These are phyloP conservation scores for Zonitis immaculata DNA, from an alignment of 2,888 invertebrate species.

Conservation along the genomic window DNA sequence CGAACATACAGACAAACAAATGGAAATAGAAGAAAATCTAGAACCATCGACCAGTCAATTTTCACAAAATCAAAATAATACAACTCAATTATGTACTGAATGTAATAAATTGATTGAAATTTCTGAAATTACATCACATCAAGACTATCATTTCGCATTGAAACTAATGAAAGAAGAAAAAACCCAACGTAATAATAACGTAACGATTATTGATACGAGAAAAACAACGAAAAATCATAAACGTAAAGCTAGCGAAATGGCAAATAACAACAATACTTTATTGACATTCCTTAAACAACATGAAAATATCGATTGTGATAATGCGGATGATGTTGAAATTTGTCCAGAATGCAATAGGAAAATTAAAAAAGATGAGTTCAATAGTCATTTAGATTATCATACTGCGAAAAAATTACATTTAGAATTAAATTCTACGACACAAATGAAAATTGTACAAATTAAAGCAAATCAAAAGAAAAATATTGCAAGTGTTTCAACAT, in stretches of 20 bases:
- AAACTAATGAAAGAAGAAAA: conserved; percentile 40
- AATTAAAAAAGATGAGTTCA: conserved; percentile 55
- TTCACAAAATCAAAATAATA: conserved; percentile 21
- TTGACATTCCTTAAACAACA: conserved; percentile 32
- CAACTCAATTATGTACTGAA: conserved; percentile 58
- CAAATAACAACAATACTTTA: conserved; percentile 11
- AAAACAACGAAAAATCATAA: conserved; percentile 16
- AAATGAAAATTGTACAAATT: not conserved
- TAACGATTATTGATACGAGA: not conserved
- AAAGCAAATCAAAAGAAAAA: conserved; percentile 15
- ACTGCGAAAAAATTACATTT: conserved; percentile 72
- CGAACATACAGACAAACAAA: conserved; percentile 1
- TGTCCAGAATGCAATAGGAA: conserved; percentile 65
- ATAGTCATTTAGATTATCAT: conserved; percentile 77
- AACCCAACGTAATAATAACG: conserved; percentile 27
- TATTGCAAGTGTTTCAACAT: conserved; percentile 16
- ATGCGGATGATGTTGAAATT: conserved; percentile 25
- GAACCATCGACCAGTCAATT: not conserved
- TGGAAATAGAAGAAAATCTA: conserved; percentile 8
- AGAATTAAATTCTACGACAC: conserved; percentile 56
- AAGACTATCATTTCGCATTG: conserved; percentile 77
- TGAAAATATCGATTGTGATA: conserved; percentile 8
- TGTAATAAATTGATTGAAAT: conserved; percentile 62
- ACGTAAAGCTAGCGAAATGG: conserved; percentile 14
- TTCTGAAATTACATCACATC: conserved; percentile 66